Conservation (phyloP, 2,113 vertebrate species). For the Gyps fulvus region DNA sequence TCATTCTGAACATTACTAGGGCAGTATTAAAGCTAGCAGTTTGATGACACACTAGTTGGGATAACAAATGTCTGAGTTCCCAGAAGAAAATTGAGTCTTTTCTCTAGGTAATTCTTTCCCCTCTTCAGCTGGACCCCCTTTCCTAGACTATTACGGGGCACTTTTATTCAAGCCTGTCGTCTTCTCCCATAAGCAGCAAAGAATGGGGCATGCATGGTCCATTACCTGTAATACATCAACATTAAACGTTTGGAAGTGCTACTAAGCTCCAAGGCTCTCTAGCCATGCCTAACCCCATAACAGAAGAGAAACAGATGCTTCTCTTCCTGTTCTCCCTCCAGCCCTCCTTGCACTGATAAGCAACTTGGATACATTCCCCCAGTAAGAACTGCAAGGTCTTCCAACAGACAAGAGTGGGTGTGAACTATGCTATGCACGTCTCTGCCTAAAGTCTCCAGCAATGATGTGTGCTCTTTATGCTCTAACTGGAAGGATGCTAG, state of each 20-base stretch:
- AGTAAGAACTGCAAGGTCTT: neutral
- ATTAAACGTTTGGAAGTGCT: neutral
- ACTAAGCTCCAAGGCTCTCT: neutral
- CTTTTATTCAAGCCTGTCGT: neutral
- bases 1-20: neutral
- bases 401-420: neutral
- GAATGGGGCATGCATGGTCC: neutral
- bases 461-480: neutral
- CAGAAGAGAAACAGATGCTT: neutral
- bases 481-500: neutral
- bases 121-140: neutral
- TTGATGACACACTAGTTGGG: neutral
- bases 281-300: neutral
- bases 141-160: neutral
- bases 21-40: neutral
- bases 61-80: neutral
- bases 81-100: neutral
- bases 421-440: neutral
- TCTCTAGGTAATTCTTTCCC: neutral
- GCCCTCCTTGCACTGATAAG: neutral
- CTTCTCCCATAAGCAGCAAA: neutral
- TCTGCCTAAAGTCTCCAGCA: neutral
- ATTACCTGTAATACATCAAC: neutral
- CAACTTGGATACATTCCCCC: neutral
- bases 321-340: neutral